Percentiles rank a stretch among this genome's conserved stretches.
Conservation (phyloP, 2,888 invertebrate genomes). For the Rhaphigaster nebulosa region DNA sequence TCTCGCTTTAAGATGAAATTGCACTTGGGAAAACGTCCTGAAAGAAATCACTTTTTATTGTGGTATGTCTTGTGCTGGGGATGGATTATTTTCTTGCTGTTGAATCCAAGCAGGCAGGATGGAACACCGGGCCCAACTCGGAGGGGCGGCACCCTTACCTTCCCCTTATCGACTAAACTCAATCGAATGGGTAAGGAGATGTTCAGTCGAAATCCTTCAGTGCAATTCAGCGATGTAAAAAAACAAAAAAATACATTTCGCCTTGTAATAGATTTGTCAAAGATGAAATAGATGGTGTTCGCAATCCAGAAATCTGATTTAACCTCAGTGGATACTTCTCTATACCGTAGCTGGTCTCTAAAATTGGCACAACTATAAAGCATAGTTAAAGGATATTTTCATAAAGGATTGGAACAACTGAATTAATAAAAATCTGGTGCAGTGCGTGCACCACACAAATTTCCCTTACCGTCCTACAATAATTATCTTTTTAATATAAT, state of each 20-base stretch:
- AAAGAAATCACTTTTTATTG: not conserved
- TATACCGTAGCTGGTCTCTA: too few species aligned
- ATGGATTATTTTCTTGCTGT: not conserved
- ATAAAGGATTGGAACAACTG: too few species aligned
- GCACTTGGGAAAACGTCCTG: not conserved
- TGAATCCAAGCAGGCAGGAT: not conserved
- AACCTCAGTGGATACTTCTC: not conserved
- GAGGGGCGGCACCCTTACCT: not conserved
- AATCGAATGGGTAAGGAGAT: not conserved
- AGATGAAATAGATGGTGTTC: not conserved
- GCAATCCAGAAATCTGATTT: not conserved
- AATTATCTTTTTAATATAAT: too few species aligned
- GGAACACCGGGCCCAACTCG: not conserved
- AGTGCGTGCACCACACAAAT: too few species aligned
- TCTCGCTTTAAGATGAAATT: not conserved
- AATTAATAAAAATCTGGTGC: too few species aligned
- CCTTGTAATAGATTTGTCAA: not conserved
- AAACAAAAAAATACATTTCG: not conserved
- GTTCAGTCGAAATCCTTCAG: not conserved
- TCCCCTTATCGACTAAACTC: conserved; percentile 13
- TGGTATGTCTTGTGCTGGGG: not conserved
- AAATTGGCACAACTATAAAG: too few species aligned
- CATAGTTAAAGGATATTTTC: too few species aligned
- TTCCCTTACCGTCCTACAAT: too few species aligned
- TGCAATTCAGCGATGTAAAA: not conserved